phyloP scores from a whole-genome alignment of 2,113 vertebrate genomes.

The Dermatemys mawii region DNA sequence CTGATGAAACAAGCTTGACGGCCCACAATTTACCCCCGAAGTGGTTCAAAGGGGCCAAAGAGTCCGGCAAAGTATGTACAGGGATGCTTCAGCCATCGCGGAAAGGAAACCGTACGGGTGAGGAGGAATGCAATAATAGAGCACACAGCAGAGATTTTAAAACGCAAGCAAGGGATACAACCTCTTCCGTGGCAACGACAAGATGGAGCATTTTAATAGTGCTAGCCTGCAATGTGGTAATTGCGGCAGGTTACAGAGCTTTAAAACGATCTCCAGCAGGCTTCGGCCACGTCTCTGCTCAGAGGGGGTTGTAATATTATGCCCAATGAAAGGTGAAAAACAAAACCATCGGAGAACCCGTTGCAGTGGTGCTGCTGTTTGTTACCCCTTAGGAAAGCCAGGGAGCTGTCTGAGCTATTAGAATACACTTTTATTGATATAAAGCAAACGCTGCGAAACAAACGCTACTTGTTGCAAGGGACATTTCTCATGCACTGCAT shows the following conservation, averaged over 20 bases:
- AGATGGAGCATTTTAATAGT: constrained; percentile 30
- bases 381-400: neutral
- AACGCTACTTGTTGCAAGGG: constrained; percentile 41
- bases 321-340: neutral
- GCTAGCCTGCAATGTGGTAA: constrained; percentile 18
- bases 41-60: neutral
- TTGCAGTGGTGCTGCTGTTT: neutral
- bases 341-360: neutral
- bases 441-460: constrained; percentile 58
- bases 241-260: constrained; percentile 20
- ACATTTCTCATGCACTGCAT: constrained; percentile 55
- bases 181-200: neutral
- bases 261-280: neutral
- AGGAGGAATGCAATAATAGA: neutral
- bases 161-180: neutral
- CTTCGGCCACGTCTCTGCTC: neutral
- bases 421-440: constrained; percentile 74
- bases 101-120: neutral
- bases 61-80: neutral
- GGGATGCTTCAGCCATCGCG: neutral
- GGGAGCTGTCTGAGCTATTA: constrained; percentile 54
- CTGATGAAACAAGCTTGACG: neutral
- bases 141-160: neutral
- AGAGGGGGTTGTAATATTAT: neutral
- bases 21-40: neutral